Evolutionary conservation across 2,113 vertebrate genomes (phyloP).

Genomic region (Sebastes fasciatus): DNA sequence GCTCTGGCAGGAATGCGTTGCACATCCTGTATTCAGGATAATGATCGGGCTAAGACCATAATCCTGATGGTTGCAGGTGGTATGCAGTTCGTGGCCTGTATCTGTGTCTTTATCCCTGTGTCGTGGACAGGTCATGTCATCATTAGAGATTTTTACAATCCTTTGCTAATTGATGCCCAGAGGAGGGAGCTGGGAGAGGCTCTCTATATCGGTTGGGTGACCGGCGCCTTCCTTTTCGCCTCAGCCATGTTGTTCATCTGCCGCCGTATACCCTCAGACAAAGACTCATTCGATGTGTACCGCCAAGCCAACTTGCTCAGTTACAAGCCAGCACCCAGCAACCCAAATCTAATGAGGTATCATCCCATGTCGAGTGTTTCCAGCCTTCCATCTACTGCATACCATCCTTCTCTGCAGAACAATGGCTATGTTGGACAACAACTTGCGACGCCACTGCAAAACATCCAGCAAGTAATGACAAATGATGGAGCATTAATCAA

Average conservation of each 20-base stretch:
- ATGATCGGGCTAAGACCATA: conserved; percentile 77
- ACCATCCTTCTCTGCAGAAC: conserved; percentile 42
- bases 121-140: conserved; percentile 85
- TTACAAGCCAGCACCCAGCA: conserved; percentile 33
- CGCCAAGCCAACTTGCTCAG: conserved; percentile 44
- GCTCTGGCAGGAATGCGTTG: conserved; percentile 85
- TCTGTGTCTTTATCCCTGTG: conserved; percentile 84
- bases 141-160: conserved; percentile 85
- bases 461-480: conserved; percentile 19
- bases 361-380: conserved; percentile 59
- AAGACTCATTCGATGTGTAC: conserved; percentile 56
- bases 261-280: conserved; percentile 49
- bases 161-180: conserved; percentile 82
- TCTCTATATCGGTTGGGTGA: conserved; percentile 86
- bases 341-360: conserved; percentile 45
- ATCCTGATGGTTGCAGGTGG: conserved; percentile 80
- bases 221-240: conserved; percentile 78
- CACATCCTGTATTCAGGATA: conserved; percentile 70
- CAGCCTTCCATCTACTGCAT: conserved; percentile 18
- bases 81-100: conserved; percentile 80
- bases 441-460: conserved; percentile 24
- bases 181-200: conserved; percentile 86
- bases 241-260: conserved; percentile 80
- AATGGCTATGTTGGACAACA: conserved; percentile 30
- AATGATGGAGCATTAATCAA: conserved; percentile 33